A percentile compares a stretch with the other conserved stretches of the same genome.
phyloP scores from a whole-genome alignment of 2,888 invertebrate species.

The Allolobophora icterica region DNA sequence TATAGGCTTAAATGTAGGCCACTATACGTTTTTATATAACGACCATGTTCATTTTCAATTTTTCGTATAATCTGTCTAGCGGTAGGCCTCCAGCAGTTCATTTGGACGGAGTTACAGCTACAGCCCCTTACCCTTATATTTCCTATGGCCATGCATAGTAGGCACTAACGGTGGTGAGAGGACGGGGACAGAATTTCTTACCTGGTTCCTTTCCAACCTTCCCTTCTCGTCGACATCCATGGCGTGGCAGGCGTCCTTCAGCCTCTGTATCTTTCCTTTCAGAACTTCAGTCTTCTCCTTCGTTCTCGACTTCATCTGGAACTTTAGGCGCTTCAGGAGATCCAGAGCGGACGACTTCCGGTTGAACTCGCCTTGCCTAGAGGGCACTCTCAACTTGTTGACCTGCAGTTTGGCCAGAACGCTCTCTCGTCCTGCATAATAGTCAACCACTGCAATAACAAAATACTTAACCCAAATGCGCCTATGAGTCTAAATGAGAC shows the following conservation, averaged over 20 bases:
- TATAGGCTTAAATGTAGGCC: too few species aligned
- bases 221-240: slow-evolving; percentile 15
- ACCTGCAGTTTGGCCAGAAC: slow-evolving; percentile 7
- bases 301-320: neutral
- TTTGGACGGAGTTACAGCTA: too few species aligned
- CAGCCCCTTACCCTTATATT: too few species aligned
- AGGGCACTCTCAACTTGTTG: neutral
- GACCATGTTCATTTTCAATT: too few species aligned
- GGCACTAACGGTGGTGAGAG: too few species aligned
- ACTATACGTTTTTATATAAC: too few species aligned
- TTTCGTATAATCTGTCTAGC: too few species aligned
- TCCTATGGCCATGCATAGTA: too few species aligned
- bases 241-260: slow-evolving; percentile 27
- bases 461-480: neutral
- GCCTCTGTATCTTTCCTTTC: slow-evolving; percentile 1
- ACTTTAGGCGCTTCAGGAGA: neutral
- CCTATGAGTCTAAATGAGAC: neutral
- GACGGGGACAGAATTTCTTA: neutral
- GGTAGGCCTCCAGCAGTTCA: too few species aligned
- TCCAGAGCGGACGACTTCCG: slow-evolving; percentile 7
- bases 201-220: neutral
- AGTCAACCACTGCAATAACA: neutral
- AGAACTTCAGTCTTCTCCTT: neutral
- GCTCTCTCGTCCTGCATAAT: neutral
- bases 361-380: neutral